Base-by-base conservation (phyloP, 2,797 vertebrate genomes). In the Sebastes jordani region DNA sequence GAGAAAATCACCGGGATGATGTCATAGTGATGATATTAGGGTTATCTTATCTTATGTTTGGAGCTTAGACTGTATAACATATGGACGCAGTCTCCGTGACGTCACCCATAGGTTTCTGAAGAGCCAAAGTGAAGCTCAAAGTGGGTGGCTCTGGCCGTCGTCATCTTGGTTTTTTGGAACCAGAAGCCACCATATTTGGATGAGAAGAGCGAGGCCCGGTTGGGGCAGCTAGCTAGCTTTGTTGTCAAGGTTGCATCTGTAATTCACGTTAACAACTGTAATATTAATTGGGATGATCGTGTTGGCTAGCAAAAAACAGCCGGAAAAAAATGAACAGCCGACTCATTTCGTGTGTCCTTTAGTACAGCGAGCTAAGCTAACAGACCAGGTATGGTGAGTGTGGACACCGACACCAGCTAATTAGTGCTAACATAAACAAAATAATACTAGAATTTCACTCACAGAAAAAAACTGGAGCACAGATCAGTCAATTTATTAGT, bases 341-440 rank as follows among this genome's bases (percentile, higher is more conserved):
- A 55, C 22, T 55, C 11, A 0, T 23, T 13, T 23, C 0, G 22
- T 11, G 10, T 55, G 54, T 49, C 0, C 0, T 46, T 49, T 49
- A 49, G 16, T 49, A 55, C 54, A 23, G 10, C 5, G n/a, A 6
- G 0, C 54, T 55, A 55, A 23, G n/a, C 52, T 55, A 55, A 55
- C 54, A 55, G 20, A 4, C 54, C 54, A 55, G 11, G 54, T 55
- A 55, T 7, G 22, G 10, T 52, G 54, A 23, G 42, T 23, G n/a
- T 0, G 0, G 0, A 55, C 54, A 23, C 1, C 11, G 0, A 23
- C 13, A 55, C 0, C 54, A 23, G 0, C 54, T 11, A 23, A 1
- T 0, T 55, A 42, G 38, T 42, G 38, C 38, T 42, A 42, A 14
- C 38, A 42, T 42, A 42, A 42, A 42, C 38, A 42, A 42, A 42